Evolutionary conservation across 1,140 invertebrate species (phyloP), one percentile per base, ranked within the genome.

Genomic region (Platyscapa corneri): DNA sequence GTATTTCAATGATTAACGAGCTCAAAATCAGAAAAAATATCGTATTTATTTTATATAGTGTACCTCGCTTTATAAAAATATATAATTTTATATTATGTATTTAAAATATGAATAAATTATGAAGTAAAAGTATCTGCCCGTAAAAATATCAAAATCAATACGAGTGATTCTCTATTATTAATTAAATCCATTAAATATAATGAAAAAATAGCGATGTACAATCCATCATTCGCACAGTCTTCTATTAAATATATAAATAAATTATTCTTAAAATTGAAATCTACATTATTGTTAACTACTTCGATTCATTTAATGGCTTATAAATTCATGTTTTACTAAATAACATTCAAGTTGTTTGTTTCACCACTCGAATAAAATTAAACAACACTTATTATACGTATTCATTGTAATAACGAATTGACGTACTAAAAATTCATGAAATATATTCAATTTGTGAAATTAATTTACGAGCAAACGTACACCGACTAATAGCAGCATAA

Each of bases 361-460:
- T 83, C 37, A 77, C 67, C 74, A 65, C 6, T 49, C 37, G 37
- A 67, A 84, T 53, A 20, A 84, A 53, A 78, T 84, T 64, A 78
- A 77, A 78, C 30, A 84, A 67, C 32, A 78, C 75, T 83, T 83
- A 60, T 82, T 74, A 64, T 76, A 42, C 75, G 34, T 30, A 6
- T 75, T 76, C 72, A 64, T 67, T 78, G 74, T 78, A 49, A 37
- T 70, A 37, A 78, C 75, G 56, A 30, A 49, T 20, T 37, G 70
- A 53, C 2, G 27, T 34, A 56, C 16, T 49, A 84, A 84, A 84
- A 84, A 77, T 83, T 79, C 80, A 82, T 60, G 72, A 83, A 83
- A 83, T 56, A 83, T 83, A 65, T 83, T 74, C 82, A 83, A 83
- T 76, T 30, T 75, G 34, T 32, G 37, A 37, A 64, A 83, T 83